Base-by-base conservation (phyloP, 23 tunicate genomes). In the Trididemnum nubilum region DNA sequence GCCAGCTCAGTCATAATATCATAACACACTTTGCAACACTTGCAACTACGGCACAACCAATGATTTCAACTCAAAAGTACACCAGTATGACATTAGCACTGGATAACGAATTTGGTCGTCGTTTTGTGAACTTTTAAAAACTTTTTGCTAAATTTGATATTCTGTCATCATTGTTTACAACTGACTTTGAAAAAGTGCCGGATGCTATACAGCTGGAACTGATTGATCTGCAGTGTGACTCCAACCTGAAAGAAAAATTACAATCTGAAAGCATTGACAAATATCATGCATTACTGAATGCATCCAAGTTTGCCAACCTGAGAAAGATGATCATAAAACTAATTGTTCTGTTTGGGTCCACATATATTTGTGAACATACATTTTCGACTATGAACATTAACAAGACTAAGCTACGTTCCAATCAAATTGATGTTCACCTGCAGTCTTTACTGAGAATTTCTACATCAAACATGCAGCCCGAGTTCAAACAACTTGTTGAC, bases 261-360 rank as follows among this genome's bases (percentile, higher is more conserved):
- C 73, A 86, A 86, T 81, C 91, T 60, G 81, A 71, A 81, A 86
- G 86, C 72, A 72, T 81, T 86, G 86, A 86, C 78, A 85, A 85
- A 69, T 80, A 80, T 85, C 67, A 85, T 85, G 90, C 78, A 52
- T 85, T 52, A 80, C 90, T 85, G 85, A 85, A 85, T 59, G 51
- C 38, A 36, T 82, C 92, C 74, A 82, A 87, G 87, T 72, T 87
- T 87, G 87, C 87, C 87, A 87, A 87, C 81, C 87, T 82, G 81
- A 87, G 87, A 82, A 72, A 71, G 79, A 88, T 88, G 88, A 84
- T 89, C 88, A 83, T 88, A 77, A 88, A 88, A 76, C 83, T 83
- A 88, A 84, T 88, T 35, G 93, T 83, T 88, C 93, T 84, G 88
- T 88, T 88, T 49, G 93, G 93, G 83, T 83, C 88, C 38, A 83